Conservation (phyloP, 2,113 vertebrate species). For the Geococcyx californianus region DNA sequence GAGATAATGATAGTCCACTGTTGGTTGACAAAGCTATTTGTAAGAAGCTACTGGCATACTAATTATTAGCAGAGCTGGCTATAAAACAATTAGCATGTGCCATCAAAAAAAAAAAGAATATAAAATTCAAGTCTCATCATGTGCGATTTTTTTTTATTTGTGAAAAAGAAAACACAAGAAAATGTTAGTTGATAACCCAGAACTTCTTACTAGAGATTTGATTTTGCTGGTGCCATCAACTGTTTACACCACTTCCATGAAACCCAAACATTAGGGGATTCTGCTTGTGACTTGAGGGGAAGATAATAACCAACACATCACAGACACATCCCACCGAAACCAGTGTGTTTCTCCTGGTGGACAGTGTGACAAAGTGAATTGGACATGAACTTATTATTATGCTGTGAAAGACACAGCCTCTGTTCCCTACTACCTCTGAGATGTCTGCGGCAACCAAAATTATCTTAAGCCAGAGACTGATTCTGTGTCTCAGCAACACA, state of each 20-base stretch:
- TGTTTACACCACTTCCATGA: background rate
- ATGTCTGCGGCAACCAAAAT: background rate
- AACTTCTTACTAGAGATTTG: background rate
- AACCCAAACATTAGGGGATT: background rate
- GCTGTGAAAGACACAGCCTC: background rate
- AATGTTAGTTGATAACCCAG: background rate
- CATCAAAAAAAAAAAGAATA: background rate
- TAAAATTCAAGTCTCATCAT: background rate
- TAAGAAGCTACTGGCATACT: background rate
- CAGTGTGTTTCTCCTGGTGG: background rate
- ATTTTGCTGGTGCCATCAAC: background rate
- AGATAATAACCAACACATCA: background rate
- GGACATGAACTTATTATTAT: background rate
- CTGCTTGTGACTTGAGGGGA: background rate
- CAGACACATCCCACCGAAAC: background rate
- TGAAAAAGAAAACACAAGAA: background rate
- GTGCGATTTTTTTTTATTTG: background rate
- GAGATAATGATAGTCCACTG: fast-evolving
- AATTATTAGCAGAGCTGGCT: background rate
- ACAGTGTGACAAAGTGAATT: background rate
- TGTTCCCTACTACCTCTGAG: background rate
- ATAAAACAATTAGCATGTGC: background rate
- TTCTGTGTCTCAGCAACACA: background rate
- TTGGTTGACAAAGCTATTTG: background rate
- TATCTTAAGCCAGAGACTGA: background rate